Evolutionary conservation across 2,113 vertebrate genomes (phyloP).

Genomic region (Lipophrys pholis): DNA sequence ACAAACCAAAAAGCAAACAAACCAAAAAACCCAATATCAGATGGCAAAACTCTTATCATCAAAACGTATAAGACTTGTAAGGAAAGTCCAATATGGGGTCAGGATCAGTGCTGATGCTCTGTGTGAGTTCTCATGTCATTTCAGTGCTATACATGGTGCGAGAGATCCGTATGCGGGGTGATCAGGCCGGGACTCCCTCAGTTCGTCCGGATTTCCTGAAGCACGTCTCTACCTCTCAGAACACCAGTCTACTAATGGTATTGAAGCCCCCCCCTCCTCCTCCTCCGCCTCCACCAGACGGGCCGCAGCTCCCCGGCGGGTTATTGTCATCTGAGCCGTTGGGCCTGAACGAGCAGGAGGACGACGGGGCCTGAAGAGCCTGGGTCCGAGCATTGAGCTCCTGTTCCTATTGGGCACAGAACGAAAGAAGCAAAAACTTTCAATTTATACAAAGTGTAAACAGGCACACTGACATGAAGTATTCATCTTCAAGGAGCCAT

Average conservation of each 20-base stretch:
- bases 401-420: constrained; percentile 87
- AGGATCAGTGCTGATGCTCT: constrained; percentile 9
- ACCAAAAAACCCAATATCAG: neutral
- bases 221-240: constrained; percentile 79
- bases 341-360: constrained; percentile 94
- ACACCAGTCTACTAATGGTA: constrained; percentile 94
- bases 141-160: constrained; percentile 51
- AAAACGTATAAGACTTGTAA: constrained; percentile 5
- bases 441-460: neutral
- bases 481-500: neutral
- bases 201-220: constrained; percentile 42
- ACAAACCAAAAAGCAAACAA: constrained; percentile 34
- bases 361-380: constrained; percentile 92
- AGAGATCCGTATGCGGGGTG: constrained; percentile 11
- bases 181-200: constrained; percentile 25
- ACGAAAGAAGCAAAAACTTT: neutral
- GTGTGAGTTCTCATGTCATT: constrained; percentile 13
- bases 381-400: constrained; percentile 95
- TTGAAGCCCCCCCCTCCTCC: constrained; percentile 90
- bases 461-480: neutral
- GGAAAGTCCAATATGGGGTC: constrained; percentile 27
- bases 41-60: constrained; percentile 20
- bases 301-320: constrained; percentile 96
- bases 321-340: constrained; percentile 98
- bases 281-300: constrained; percentile 91